Conservation (phyloP, 2,888 invertebrate genomes). For the Ditylenchus weischeri region DNA sequence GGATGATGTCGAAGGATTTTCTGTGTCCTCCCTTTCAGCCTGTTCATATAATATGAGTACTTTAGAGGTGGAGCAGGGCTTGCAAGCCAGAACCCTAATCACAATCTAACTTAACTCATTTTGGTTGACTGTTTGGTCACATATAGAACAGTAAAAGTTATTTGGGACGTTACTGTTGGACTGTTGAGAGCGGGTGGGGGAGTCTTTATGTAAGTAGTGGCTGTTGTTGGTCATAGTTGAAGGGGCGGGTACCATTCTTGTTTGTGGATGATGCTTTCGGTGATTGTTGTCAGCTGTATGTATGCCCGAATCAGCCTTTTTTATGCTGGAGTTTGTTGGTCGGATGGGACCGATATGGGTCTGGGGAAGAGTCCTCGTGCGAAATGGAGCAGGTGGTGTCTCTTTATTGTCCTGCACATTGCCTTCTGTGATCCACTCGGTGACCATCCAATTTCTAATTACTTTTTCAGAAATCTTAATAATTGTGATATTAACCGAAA, state of each 20-base stretch:
- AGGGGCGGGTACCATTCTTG: neutral
- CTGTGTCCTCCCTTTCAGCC: neutral
- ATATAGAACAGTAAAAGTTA: neutral
- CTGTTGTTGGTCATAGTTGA: no score
- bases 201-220: neutral
- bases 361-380: neutral
- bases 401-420: neutral
- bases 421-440: slow-evolving; percentile 20
- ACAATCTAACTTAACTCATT: neutral
- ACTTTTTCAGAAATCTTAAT: neutral
- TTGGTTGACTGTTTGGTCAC: neutral
- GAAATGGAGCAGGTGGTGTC: neutral
- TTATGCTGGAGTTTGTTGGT: neutral
- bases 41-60: neutral
- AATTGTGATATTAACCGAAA: neutral
- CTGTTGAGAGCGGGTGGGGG: neutral
- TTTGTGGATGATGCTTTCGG: neutral
- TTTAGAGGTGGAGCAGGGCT: neutral
- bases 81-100: neutral
- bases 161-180: neutral
- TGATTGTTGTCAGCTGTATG: neutral
- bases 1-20: no score
- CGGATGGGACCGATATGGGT: neutral
- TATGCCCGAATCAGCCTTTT: no score
- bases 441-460: neutral